Evolutionary conservation across 2,888 invertebrate genomes (phyloP), one percentile per base, ranked within the genome.

Genomic region (Acheta domesticus): DNA sequence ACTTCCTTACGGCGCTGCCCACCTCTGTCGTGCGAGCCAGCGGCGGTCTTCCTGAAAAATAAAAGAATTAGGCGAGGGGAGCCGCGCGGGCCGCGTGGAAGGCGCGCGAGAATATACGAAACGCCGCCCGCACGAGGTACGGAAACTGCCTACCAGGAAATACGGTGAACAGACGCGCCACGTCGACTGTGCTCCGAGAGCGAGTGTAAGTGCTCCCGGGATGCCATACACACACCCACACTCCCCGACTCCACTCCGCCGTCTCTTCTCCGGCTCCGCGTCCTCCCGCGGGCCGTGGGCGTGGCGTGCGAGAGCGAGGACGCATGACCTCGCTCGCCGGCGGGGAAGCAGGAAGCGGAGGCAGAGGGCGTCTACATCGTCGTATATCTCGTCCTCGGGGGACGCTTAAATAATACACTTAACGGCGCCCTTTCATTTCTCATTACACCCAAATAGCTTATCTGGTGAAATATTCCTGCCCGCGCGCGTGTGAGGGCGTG

Each of bases 361-460:
- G 62, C 14, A n/a, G 62, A 62, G 16, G 62, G n/a, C 16, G 16
- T 62, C 14, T 62, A n/a, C 62, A n/a, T 62, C 62, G 14, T 5
- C 62, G 62, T n/a, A 62, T 16, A 62, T 62, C 62, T 14, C 62
- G 14, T n/a, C 62, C 62, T n/a, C 62, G 62, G 16, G 62, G 62
- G 62, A 62, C 62, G 62, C n/a, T 62, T 62, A 62, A 62, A 62
- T 62, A 62, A 62, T 14, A n/a, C 62, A 62, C n/a, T 62, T 62
- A 62, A 62, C n/a, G 62, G 1, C 62, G 62, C 62, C 14, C 62
- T 62, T 62, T 62, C 62, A 62, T 62, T 62, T n/a, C 62, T 62
- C 62, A 62, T 62, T 62, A 62, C n/a, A n/a, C 62, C 16, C 16
- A 62, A 62, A 62, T 62, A 62, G 62, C 62, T 62, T 62, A 62